Base-by-base conservation (phyloP, 2,888 invertebrate genomes). In the Nemurella pictetii region DNA sequence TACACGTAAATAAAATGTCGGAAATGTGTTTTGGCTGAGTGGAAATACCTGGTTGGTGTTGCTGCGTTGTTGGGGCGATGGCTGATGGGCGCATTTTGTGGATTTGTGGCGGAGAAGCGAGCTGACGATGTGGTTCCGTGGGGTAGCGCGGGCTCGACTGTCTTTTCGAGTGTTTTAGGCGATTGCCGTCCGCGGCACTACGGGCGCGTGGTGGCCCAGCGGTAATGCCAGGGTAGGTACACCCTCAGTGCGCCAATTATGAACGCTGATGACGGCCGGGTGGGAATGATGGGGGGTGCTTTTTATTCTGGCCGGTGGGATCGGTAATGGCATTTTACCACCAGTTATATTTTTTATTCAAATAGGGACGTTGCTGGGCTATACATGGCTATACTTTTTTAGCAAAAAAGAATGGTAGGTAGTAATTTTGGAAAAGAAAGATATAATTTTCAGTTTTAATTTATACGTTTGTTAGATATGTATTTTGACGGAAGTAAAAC, bases 211-310 rank as follows among this genome's bases (percentile, higher is more conserved):
- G 74, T 55, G n/a, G n/a, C n/a, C n/a, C n/a, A 15, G 32, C 32
- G 32, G 32, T 32, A 32, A 32, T 32, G 9, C 32, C 55, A 20
- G 55, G 55, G 55, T n/a, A 7, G 20, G 27, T 27, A 27, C 29
- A 7, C 28, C 7, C 78, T 78, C 78, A 78, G 27, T n/a, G 78
- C n/a, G 29, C 30, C 30, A 78, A 29, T 78, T 78, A 78, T 78
- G 78, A 78, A 78, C 30, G 12, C 78, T 78, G 27, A 20, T 55
- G 55, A 55, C 55, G 20, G 55, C n/a, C n/a, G n/a, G n/a, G n/a
- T n/a, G n/a, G n/a, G n/a, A n/a, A n/a, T n/a, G n/a, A n/a, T n/a
- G n/a, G n/a, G n/a, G n/a, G n/a, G n/a, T n/a, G n/a, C n/a, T n/a
- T n/a, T n/a, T n/a, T n/a, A n/a, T n/a, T n/a, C n/a, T n/a, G n/a